Evolutionary conservation across 1,140 invertebrate species (phyloP).

Genomic region (Achroia grisella): DNA sequence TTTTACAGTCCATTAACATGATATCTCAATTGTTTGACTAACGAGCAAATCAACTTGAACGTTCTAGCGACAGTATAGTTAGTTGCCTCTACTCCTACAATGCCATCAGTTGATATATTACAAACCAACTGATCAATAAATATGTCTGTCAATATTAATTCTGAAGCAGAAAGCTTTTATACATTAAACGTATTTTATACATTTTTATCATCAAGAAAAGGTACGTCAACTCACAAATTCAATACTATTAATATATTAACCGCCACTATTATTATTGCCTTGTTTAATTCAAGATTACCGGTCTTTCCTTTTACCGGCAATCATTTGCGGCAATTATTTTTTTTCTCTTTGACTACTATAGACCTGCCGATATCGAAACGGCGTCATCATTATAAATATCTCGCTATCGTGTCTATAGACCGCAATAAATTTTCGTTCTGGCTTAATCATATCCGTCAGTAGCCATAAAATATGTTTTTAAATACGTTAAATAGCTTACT

Average conservation of each 20-base stretch:
- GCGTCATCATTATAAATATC: constrained; percentile 16
- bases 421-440: constrained; percentile 46
- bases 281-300: constrained; percentile 3
- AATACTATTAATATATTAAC: constrained; percentile 1
- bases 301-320: not conserved
- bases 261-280: constrained; percentile 1
- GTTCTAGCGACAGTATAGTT: no score
- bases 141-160: no score
- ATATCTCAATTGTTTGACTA: no score
- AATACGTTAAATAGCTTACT: constrained; percentile 27
- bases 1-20: constrained; percentile 25
- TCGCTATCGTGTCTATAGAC: constrained; percentile 30
- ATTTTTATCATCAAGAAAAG: no score
- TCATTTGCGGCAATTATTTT: not conserved
- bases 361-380: no score
- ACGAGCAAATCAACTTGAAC: no score
- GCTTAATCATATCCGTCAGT: constrained; percentile 55
- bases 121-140: no score
- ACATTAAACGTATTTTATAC: no score
- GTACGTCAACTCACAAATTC: not conserved
- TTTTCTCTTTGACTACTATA: constrained; percentile 3
- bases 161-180: no score
- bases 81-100: no score
- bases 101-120: no score
- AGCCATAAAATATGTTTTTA: constrained; percentile 15